Base-by-base conservation (phyloP, 2,888 invertebrate genomes). In the Drosophila ezoana region DNA sequence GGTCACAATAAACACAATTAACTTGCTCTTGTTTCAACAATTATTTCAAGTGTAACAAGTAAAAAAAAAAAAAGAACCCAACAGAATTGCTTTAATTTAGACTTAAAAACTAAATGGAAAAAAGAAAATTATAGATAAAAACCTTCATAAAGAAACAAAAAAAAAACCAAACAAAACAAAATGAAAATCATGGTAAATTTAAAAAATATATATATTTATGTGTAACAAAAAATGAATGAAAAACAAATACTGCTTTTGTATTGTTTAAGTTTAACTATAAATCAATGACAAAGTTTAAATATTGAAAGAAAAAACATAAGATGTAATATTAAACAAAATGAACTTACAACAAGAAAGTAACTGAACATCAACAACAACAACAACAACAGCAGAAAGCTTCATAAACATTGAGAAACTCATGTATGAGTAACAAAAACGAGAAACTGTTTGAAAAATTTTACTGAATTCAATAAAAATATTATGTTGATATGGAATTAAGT, bases 391-490 rank as follows among this genome's bases (percentile, higher is more conserved):
- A 61, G 72, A 72, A 75, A 56, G 78, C 78, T 75, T 75, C 73
- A 81, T 65, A 70, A 76, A 85, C 68, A 75, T 74, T 78, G 60
- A 84, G 68, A 60, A 73, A 63, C 65, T 71, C 81, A 76, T 84
- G 84, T 87, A 85, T 68, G 84, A 77, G 72, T 78, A 80, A 85
- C 66, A 76, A 81, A 85, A 80, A 88, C 68, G 81, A 81, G 71
- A 82, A 85, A 90, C 79, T 81, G 89, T 88, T 90, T 89, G 76
- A 90, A 87, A 90, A 90, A 90, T 90, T 90, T 90, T 90, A 90
- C 90, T 90, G 90, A 90, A 90, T 90, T 90, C 90, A 90, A 90
- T 90, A 90, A 90, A 83, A 90, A 88, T 89, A 90, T 88, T 90
- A 89, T 90, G 90, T 90, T 90, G 90, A 90, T 90, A 90, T 90